Conservation (phyloP, 2,797 vertebrate genomes). For the Muscicapa striata region DNA sequence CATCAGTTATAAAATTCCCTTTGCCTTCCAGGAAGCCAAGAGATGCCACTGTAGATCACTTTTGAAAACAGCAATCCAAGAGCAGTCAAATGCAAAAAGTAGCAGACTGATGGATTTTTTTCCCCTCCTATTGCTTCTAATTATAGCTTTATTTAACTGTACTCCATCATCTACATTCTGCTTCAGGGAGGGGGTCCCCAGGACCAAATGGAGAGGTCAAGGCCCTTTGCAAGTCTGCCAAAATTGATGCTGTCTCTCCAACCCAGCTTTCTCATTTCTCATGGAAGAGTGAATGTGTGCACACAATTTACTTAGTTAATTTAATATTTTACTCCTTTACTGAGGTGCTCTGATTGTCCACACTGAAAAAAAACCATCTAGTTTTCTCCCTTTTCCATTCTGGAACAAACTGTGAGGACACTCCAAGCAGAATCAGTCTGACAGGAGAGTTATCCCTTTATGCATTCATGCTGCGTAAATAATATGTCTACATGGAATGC, state of each 20-base stretch:
- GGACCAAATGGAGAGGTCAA: neutral
- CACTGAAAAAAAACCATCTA: fast-evolving
- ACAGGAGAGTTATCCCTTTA: neutral
- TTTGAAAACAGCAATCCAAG: neutral
- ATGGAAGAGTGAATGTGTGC: neutral
- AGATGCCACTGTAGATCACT: neutral
- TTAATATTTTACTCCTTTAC: neutral
- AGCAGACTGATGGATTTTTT: neutral
- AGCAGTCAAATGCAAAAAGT: neutral
- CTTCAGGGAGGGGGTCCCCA: neutral
- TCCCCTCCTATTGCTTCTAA: neutral
- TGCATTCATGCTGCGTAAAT: neutral
- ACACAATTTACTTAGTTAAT: neutral
- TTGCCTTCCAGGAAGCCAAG: slow-evolving; percentile 54
- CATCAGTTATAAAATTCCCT: slow-evolving; percentile 48
- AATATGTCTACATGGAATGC: neutral
- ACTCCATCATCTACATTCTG: neutral
- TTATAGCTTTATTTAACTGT: neutral
- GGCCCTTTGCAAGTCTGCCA: neutral
- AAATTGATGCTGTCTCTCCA: neutral
- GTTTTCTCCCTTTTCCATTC: neutral
- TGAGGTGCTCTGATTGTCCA: neutral
- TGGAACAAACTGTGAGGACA: neutral
- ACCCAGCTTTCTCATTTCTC: neutral
- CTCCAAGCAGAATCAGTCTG: neutral